These are phyloP conservation scores for Leptopilina clavipes DNA, from an alignment of 1,140 invertebrate genomes.

Conservation along the genomic window DNA sequence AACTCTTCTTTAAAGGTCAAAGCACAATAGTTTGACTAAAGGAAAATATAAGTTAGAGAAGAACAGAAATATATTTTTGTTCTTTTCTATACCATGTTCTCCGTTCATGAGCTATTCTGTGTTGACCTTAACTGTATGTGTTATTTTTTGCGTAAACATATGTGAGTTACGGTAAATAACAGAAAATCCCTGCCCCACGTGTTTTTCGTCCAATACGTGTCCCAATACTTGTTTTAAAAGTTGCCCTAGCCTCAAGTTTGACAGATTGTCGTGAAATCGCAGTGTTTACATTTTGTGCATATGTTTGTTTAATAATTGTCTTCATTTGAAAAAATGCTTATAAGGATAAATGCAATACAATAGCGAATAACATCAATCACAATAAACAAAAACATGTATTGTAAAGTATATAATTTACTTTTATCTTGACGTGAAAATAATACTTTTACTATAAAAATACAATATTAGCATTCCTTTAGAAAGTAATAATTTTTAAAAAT, in stretches of 20 bases:
- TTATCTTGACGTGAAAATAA: constrained; percentile 9
- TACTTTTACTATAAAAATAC: not conserved
- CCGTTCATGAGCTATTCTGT: too few relatives aligned
- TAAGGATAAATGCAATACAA: not conserved
- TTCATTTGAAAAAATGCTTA: not conserved
- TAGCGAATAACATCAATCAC: not conserved
- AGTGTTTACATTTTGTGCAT: not conserved
- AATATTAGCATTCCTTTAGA: not conserved
- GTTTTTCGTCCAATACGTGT: not conserved
- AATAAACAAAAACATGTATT: not conserved
- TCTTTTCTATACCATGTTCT: too few relatives aligned
- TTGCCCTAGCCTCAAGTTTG: not conserved
- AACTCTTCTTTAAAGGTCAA: too few relatives aligned
- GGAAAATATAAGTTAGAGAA: too few relatives aligned
- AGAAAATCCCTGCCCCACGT: not conserved
- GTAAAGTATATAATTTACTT: not conserved
- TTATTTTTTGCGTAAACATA: too few relatives aligned
- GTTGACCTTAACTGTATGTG: too few relatives aligned
- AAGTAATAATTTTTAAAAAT: constrained; percentile 74
- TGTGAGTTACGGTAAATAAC: not conserved
- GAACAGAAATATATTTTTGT: too few relatives aligned
- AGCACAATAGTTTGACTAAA: too few relatives aligned
- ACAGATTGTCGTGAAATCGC: not conserved
- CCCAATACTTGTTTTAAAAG: not conserved
- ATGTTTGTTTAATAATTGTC: not conserved